These are phyloP conservation scores for Caenorhabditis drosophilae DNA, from an alignment of 2,888 invertebrate species.

Conservation along the genomic window DNA sequence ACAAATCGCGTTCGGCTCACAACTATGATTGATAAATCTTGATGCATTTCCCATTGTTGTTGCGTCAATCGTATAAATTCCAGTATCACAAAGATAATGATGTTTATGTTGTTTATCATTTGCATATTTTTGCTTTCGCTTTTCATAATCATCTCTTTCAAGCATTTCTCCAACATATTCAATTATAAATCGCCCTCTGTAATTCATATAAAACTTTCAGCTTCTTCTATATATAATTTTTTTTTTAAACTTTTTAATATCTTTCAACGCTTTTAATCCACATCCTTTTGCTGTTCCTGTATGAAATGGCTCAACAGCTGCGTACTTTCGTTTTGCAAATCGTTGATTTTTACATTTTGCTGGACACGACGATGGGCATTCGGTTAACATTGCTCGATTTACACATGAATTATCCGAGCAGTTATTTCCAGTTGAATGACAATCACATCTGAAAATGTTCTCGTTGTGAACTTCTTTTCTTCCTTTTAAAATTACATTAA, in stretches of 20 bases:
- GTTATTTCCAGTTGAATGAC: conserved; percentile 11
- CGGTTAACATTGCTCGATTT: conserved; percentile 53
- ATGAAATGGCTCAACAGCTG: conserved; percentile 79
- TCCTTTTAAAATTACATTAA: conserved; percentile 10
- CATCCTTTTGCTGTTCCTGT: conserved; percentile 90
- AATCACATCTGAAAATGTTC: conserved; percentile 29
- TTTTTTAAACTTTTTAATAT: conserved; percentile 81
- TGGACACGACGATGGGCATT: conserved; percentile 84
- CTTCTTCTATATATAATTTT: no score
- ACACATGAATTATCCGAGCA: conserved; percentile 48
- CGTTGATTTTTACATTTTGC: conserved; percentile 41
- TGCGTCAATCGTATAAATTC: conserved; percentile 91
- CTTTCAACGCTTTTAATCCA: conserved; percentile 82
- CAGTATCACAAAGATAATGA: conserved; percentile 95
- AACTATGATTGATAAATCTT: conserved; percentile 97
- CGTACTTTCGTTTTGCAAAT: conserved; percentile 76
- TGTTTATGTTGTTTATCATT: conserved; percentile 81
- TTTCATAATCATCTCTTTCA: conserved; percentile 39
- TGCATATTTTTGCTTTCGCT: conserved; percentile 37
- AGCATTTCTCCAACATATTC: conserved; percentile 96
- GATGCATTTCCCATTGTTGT: conserved; percentile 93
- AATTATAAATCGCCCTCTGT: conserved; percentile 92
- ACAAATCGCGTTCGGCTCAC: conserved; percentile 96
- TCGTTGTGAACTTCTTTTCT: neutral
- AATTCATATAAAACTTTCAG: conserved; percentile 52